These are phyloP conservation scores for Ranitomeya variabilis DNA, from an alignment of 2,113 vertebrate genomes.

Conservation along the genomic window DNA sequence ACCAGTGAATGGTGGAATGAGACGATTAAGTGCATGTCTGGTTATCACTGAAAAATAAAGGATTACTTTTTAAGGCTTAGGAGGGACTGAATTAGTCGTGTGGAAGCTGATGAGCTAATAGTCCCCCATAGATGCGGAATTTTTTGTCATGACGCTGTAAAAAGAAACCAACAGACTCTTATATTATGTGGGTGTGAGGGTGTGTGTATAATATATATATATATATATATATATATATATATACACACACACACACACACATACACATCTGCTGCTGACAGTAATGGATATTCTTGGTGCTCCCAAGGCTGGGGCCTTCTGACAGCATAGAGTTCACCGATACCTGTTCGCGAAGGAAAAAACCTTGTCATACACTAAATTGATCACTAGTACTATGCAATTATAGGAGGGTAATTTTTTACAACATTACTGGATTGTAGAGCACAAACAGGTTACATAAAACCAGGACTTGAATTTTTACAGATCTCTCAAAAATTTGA, in stretches of 20 bases:
- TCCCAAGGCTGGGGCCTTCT: not conserved
- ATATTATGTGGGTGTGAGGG: too few relatives aligned
- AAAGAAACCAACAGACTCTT: not conserved
- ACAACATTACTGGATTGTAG: slow-evolving; percentile 23
- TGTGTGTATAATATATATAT: too few relatives aligned
- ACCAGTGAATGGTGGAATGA: slow-evolving; percentile 68
- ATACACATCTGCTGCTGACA: not conserved
- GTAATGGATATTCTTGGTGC: not conserved
- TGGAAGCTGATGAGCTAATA: not conserved
- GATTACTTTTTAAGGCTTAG: slow-evolving; percentile 70
- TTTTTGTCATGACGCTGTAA: slow-evolving; percentile 28
- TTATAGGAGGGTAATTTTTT: not conserved
- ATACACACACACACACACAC: not conserved
- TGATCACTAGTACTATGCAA: slow-evolving; percentile 17
- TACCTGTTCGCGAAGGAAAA: slow-evolving; percentile 22
- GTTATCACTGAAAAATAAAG: slow-evolving; percentile 63
- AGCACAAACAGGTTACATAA: slow-evolving; percentile 32
- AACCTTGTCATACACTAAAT: slow-evolving; percentile 12
- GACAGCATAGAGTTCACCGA: not conserved
- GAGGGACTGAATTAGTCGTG: slow-evolving; percentile 62
- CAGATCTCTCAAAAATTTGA: slow-evolving; percentile 50
- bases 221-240: not conserved
- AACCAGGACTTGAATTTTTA: slow-evolving; percentile 45
- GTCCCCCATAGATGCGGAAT: not conserved
- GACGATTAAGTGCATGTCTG: slow-evolving; percentile 68